Evolutionary conservation across 2,888 invertebrate genomes (phyloP), one percentile per base, ranked within the genome.

Genomic region (Epistrophe grossulariae): DNA sequence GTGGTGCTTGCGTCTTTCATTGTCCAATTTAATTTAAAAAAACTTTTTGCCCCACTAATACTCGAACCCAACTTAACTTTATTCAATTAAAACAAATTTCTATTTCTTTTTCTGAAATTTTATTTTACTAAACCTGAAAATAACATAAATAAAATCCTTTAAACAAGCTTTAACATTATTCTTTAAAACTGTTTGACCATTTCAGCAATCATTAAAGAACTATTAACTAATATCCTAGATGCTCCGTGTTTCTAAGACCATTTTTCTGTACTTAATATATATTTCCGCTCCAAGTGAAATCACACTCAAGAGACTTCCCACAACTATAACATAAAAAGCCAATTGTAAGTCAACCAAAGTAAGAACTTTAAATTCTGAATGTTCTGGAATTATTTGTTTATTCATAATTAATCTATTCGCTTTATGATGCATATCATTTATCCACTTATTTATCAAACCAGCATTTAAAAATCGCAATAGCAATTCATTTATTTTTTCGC

Each of bases 401-500:
- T 72, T 89, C 88, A 88, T 89, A 13, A 89, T 66, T 19, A 79
- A 24, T 4, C 90, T 89, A 43, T 90, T 89, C 0, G 90, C 90
- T 50, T 78, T 57, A 9, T 88, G 88, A 77, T 91, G 89, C 87
- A 92, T 91, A 31, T 92, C 91, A 13, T 89, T 82, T 4, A 92
- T 92, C 92, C 92, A 93, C 77, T 93, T 93, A 15, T 89, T 88
- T 13, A 93, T 89, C 4, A 93, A 84, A 2, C 93, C 93, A 1
- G 90, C 91, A 68, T 89, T 91, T 24, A 91, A 85, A 10, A 93
- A 88, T 3, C 90, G 81, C 68, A 92, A 52, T 3, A 93, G 89
- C 17, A 93, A 85, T 0, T 84, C 80, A 80, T 93, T 92, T n/a
- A 93, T 84, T 17, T 91, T 90, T 57, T 91, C 90, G 28, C 89